Base-by-base conservation (phyloP, 2,888 invertebrate genomes). In the Gastracanthus pulcherrimus region DNA sequence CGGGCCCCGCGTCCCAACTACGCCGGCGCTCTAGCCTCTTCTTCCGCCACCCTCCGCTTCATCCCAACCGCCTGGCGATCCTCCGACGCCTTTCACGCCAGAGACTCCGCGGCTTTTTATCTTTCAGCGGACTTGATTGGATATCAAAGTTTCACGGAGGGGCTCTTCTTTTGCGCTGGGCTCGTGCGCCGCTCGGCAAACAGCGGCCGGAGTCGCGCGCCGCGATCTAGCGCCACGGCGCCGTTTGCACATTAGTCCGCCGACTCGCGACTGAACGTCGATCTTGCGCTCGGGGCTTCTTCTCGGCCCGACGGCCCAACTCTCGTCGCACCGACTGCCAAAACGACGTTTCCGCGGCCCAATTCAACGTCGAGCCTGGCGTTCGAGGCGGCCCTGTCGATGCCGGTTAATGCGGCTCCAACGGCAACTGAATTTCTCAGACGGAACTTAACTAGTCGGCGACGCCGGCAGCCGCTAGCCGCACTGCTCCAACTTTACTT, bases 61-160 rank as follows among this genome's bases (percentile, higher is more conserved):
- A 4, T n/a, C 38, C 23, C 41, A 13, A 13, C 64, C 36, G 55
- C 26, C 23, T 64, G 19, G 23, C 36, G 64, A n/a, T 5, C 41
- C 66, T 66, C 26, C 41, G 41, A 66, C 9, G 45, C 16, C 31
- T n/a, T n/a, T n/a, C 0, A 5, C 19, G 29, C 51, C 71, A 58
- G 38, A 29, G 29, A 23, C 23, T 34, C 13, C 71, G 34, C 16
- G 34, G 23, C 34, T 74, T 66, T 71, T 78, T 55, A 55, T 72
- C 71, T 71, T 29, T 51, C 13, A 36, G 34, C 23, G 36, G 11
- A 6, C 16, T 62, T 70, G 72, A 80, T 80, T 76, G 76, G 80
- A 80, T 23, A 76, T 80, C 16, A 76, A 76, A 70, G 26, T 80
- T 80, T 62, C 70, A 70, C 45, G 67, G 26, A 13, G 23, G 26